A percentile compares a stretch with the other conserved stretches of the same genome.
Conservation (phyloP, 2,797 vertebrate species). For the Tokudaia muenninki region DNA sequence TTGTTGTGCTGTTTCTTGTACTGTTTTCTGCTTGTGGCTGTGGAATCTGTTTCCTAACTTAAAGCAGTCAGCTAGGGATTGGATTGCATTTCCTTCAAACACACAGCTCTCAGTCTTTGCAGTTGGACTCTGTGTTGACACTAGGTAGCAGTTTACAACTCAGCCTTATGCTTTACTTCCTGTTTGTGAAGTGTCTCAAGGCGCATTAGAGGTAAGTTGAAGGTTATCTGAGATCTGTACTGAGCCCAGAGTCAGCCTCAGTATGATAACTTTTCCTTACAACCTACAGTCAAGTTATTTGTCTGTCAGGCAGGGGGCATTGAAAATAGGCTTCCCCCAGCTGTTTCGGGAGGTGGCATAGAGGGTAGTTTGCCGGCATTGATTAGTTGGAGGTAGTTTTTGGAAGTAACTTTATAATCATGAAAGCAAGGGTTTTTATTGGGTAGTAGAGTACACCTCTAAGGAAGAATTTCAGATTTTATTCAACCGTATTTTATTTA, state of each 20-base stretch:
- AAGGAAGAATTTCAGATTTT: constrained; percentile 23
- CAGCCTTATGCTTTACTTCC: background rate
- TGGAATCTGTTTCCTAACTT: background rate
- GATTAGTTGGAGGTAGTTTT: background rate
- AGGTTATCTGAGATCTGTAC: background rate
- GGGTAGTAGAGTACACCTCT: background rate
- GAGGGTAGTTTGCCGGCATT: background rate
- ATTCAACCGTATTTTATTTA: background rate
- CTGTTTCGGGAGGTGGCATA: background rate
- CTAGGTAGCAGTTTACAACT: background rate
- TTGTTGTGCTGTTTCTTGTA: background rate
- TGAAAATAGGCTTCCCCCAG: background rate
- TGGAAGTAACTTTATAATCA: background rate
- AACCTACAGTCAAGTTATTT: background rate
- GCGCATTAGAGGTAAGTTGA: background rate
- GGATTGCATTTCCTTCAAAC: background rate
- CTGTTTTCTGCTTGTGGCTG: background rate
- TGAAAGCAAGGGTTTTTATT: background rate
- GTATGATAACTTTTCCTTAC: background rate
- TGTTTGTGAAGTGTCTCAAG: background rate
- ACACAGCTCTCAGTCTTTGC: background rate
- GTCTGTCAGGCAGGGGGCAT: background rate
- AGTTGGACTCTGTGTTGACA: background rate
- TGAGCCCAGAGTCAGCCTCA: background rate
- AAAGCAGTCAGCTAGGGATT: background rate